Percentiles rank a stretch among this genome's conserved stretches.
Evolutionary conservation across 2,113 vertebrate species (phyloP).

Genomic region (Opisthocomus hoazin): DNA sequence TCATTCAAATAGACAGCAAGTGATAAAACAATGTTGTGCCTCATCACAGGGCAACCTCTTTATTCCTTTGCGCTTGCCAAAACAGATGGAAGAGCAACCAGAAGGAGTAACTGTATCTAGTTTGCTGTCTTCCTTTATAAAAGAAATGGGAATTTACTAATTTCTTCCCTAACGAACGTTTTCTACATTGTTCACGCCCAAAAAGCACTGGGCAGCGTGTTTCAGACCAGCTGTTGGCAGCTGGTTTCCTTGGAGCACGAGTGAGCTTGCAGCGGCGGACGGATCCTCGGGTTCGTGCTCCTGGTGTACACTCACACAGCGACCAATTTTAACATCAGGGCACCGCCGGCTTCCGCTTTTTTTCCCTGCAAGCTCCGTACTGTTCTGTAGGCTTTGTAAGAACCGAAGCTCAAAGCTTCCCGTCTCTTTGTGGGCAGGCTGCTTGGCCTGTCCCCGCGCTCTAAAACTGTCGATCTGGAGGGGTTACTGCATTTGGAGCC

Average conservation of each 20-base stretch:
- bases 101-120: background rate
- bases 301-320: rapidly evolving
- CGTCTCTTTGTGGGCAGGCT: too few relatives aligned
- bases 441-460: background rate
- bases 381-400: background rate
- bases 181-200: background rate
- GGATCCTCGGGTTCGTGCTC: background rate
- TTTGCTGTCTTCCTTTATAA: background rate
- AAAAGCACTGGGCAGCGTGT: rapidly evolving
- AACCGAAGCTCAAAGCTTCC: background rate
- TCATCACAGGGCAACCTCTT: background rate
- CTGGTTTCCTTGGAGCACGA: background rate
- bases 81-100: background rate
- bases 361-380: background rate
- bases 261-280: background rate
- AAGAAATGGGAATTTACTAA: background rate
- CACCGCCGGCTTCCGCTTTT: too few relatives aligned
- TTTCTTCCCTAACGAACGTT: background rate
- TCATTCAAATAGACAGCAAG: background rate
- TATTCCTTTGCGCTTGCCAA: background rate
- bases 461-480: background rate
- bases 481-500: background rate
- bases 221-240: background rate
- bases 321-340: too few relatives aligned
- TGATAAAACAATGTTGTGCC: background rate